Percentiles rank a stretch among this genome's conserved stretches.
phyloP scores from a whole-genome alignment of 2,888 invertebrate species.

The Strigamia transsilvanica region DNA sequence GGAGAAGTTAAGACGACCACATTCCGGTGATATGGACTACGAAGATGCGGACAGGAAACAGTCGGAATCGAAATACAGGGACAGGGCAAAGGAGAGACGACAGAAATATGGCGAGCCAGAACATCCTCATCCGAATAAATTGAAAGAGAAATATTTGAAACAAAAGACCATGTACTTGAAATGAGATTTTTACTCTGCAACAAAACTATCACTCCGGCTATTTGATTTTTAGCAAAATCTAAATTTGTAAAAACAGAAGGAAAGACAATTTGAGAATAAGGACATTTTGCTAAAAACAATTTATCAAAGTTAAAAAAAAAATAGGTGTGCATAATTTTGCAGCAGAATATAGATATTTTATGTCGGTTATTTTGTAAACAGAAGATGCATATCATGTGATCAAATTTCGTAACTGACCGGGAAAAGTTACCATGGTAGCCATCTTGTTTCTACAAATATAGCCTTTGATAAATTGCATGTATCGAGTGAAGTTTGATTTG shows the following conservation, averaged over 20 bases:
- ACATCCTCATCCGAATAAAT: slow-evolving; percentile 75
- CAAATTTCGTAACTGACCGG: too few species aligned
- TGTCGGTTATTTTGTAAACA: too few species aligned
- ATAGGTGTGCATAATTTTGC: too few species aligned
- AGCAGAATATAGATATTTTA: too few species aligned
- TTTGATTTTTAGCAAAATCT: too few species aligned
- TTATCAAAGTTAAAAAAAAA: too few species aligned
- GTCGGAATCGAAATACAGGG: slow-evolving; percentile 73
- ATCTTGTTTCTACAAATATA: background rate
- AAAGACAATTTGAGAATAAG: too few species aligned
- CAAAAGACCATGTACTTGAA: slow-evolving; percentile 54
- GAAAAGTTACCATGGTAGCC: background rate
- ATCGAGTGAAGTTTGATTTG: background rate
- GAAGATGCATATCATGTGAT: too few species aligned
- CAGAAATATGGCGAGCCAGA: slow-evolving; percentile 92
- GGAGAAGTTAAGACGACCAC: slow-evolving; percentile 61
- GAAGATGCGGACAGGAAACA: slow-evolving; percentile 51
- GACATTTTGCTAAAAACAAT: too few species aligned
- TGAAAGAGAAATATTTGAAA: slow-evolving; percentile 66
- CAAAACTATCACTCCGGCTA: too few species aligned
- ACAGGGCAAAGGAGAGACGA: slow-evolving; percentile 94
- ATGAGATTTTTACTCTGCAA: too few species aligned
- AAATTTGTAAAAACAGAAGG: too few species aligned
- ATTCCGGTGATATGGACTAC: slow-evolving; percentile 52
- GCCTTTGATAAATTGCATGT: background rate